Evolutionary conservation across 1,140 invertebrate genomes (phyloP).

Genomic region (Caenorhabditis briggsae): DNA sequence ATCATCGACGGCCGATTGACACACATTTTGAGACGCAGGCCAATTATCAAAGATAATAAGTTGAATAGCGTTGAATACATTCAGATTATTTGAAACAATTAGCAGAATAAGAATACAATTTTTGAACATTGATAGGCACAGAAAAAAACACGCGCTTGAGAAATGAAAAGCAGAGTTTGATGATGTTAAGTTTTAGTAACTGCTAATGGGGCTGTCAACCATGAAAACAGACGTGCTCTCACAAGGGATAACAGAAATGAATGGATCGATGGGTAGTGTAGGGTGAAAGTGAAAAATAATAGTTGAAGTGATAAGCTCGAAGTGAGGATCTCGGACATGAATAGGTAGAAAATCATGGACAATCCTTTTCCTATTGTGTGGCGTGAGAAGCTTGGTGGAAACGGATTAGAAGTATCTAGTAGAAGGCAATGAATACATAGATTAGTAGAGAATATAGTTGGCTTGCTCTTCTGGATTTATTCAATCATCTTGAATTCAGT

Average conservation of each 20-base stretch:
- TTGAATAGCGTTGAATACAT: background rate
- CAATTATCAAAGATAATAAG: conserved; percentile 35
- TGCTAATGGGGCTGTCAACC: background rate
- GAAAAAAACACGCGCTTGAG: background rate
- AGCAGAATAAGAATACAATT: too few relatives aligned
- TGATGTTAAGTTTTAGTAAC: background rate
- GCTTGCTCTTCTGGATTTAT: background rate
- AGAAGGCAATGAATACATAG: background rate
- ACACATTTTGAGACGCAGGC: conserved; percentile 28
- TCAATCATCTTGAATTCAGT: background rate
- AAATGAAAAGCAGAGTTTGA: too few relatives aligned
- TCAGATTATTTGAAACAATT: background rate
- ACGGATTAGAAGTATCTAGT: background rate
- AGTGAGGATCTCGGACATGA: background rate
- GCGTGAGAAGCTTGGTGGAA: background rate
- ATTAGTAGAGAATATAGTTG: background rate
- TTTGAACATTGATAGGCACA: conserved; percentile 7
- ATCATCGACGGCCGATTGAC: conserved; percentile 12
- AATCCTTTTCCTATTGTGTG: background rate
- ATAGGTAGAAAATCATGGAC: conserved; percentile 21
- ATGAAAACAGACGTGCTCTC: conserved; percentile 28
- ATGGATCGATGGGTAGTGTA: background rate
- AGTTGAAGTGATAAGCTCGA: background rate
- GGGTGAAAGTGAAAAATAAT: background rate
- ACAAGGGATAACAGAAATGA: conserved; percentile 16